Evolutionary conservation across 2,888 invertebrate genomes (phyloP).

Genomic region (Macrosiphum euphorbiae): DNA sequence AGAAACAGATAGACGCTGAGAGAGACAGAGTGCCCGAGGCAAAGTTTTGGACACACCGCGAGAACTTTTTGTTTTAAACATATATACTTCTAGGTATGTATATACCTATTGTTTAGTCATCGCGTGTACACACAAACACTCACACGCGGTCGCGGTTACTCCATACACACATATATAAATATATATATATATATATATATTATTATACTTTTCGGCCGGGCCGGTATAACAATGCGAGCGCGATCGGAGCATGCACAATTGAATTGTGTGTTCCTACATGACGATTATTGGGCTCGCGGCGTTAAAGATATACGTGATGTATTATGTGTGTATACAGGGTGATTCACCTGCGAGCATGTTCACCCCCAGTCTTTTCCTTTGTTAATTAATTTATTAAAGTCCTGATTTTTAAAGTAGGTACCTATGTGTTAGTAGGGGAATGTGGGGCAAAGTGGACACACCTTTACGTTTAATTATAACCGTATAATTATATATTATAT

Average conservation of each 20-base stretch:
- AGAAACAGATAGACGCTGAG: neutral
- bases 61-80: slow-evolving; percentile 41
- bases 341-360: neutral
- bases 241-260: slow-evolving; percentile 7
- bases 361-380: neutral
- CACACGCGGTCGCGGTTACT: too few species aligned
- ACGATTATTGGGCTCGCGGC: slow-evolving; percentile 13
- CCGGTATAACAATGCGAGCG: neutral
- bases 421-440: too few species aligned
- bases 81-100: neutral
- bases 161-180: too few species aligned
- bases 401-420: neutral
- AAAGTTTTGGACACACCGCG: slow-evolving; percentile 27
- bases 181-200: neutral
- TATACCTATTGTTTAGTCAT: slow-evolving; percentile 34
- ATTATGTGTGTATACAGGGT: neutral
- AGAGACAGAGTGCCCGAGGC: neutral
- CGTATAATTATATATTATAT: too few species aligned
- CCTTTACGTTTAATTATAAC: too few species aligned
- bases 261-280: slow-evolving; percentile 23
- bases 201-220: neutral
- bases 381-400: neutral
- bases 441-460: too few species aligned
- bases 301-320: slow-evolving; percentile 4
- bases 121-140: neutral